Conservation (phyloP, 1,140 invertebrate genomes). For the Pogonognathellus flavescens region DNA sequence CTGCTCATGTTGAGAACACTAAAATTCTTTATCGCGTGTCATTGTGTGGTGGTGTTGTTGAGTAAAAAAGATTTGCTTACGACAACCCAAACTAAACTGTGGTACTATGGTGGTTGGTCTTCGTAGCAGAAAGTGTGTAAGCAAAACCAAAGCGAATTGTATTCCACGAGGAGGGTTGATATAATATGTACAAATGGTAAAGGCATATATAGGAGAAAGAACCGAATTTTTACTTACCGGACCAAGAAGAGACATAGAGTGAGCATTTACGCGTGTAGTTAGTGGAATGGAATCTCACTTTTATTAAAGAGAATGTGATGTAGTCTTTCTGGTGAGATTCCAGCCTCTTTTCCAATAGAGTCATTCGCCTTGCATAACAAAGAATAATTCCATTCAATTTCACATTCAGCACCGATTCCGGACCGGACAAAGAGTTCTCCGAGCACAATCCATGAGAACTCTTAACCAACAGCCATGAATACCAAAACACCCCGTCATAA, state of each 20-base stretch:
- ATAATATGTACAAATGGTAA: too few relatives aligned
- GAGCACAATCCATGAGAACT: conserved; percentile 16
- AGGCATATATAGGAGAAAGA: too few relatives aligned
- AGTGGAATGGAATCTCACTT: not conserved
- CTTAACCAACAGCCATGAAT: conserved; percentile 39
- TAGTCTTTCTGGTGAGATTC: not conserved
- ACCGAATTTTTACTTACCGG: too few relatives aligned
- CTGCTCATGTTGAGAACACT: conserved; percentile 2
- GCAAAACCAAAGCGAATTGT: too few relatives aligned
- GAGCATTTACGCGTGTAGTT: too few relatives aligned
- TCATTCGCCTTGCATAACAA: conserved; percentile 58
- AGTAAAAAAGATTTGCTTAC: conserved; percentile 9
- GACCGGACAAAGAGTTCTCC: conserved; percentile 57
- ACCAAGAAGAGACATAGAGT: too few relatives aligned
- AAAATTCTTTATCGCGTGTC: not conserved
- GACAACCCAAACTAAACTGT: too few relatives aligned
- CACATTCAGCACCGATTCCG: conserved; percentile 57
- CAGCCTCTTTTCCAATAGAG: conserved; percentile 27
- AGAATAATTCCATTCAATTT: conserved; percentile 61
- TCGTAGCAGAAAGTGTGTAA: too few relatives aligned
- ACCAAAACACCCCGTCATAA: conserved; percentile 50
- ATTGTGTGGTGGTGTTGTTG: not conserved
- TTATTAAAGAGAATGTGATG: not conserved
- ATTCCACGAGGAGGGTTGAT: too few relatives aligned
- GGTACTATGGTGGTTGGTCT: too few relatives aligned